These are phyloP conservation scores for Beroe ovata DNA, from an alignment of 37 sponge, comb jelly and placozoan genomes.

Conservation along the genomic window DNA sequence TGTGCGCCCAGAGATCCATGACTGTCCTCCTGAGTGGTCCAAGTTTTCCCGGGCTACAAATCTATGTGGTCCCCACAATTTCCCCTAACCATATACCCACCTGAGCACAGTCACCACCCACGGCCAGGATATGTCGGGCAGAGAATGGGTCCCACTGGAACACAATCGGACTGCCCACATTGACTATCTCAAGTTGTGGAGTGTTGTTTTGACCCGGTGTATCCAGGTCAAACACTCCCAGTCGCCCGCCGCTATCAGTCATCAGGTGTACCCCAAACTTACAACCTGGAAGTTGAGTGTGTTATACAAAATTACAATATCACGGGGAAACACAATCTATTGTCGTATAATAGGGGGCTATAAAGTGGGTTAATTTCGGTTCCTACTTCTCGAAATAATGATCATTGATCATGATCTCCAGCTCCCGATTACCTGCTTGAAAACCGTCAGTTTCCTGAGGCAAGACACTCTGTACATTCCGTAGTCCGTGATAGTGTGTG, in stretches of 20 bases:
- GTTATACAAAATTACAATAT: too few relatives aligned
- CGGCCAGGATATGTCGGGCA: not conserved
- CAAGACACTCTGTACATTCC: conserved; percentile 58
- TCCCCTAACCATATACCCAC: too few relatives aligned
- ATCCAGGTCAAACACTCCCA: conserved; percentile 6
- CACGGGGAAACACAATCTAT: too few relatives aligned
- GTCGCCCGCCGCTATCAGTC: conserved; percentile 11
- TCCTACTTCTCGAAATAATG: too few relatives aligned
- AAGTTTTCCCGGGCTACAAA: too few relatives aligned
- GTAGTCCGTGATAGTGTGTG: conserved; percentile 25
- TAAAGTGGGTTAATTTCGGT: too few relatives aligned
- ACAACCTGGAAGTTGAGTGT: not conserved
- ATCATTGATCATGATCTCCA: too few relatives aligned
- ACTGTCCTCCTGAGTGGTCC: too few relatives aligned
- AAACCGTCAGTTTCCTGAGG: conserved; percentile 36
- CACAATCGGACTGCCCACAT: conserved; percentile 40
- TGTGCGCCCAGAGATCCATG: too few relatives aligned
- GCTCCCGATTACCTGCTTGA: not conserved
- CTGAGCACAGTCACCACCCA: conserved; percentile 26
- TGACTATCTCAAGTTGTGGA: conserved; percentile 59
- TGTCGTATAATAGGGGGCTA: too few relatives aligned
- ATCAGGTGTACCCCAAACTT: conserved; percentile 16
- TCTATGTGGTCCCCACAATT: too few relatives aligned
- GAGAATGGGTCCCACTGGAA: conserved; percentile 58
- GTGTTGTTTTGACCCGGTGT: conserved; percentile 36